Evolutionary conservation across 2,888 invertebrate genomes (phyloP).

Genomic region (Clepsis dumicolana): DNA sequence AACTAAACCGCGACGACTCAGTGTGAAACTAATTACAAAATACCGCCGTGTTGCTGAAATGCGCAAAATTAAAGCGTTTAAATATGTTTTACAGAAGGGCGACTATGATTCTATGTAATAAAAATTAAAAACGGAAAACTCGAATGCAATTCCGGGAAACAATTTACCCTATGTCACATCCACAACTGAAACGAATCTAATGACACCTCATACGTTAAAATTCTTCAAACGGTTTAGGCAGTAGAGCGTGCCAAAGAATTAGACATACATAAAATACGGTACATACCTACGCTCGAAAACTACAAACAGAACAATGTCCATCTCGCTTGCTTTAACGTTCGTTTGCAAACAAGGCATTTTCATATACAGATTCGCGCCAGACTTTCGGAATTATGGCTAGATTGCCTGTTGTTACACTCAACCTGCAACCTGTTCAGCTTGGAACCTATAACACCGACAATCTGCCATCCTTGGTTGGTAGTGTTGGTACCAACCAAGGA

Average conservation of each 20-base stretch:
- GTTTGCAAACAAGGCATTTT: slow-evolving; percentile 9
- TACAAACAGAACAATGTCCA: slow-evolving; percentile 1
- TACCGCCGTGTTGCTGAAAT: slow-evolving; percentile 4
- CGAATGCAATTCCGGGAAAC: too few species aligned
- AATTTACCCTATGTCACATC: too few species aligned
- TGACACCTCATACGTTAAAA: too few species aligned
- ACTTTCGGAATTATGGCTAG: slow-evolving; percentile 19
- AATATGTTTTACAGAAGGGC: slow-evolving; percentile 15
- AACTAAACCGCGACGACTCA: slow-evolving; percentile 7
- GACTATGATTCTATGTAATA: slow-evolving; percentile 1
- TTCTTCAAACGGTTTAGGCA: too few species aligned
- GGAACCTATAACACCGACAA: not conserved
- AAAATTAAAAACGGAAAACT: not conserved
- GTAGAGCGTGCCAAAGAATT: too few species aligned
- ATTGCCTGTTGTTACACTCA: slow-evolving; percentile 32
- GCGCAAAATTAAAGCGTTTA: slow-evolving; percentile 2
- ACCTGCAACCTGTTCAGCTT: too few species aligned
- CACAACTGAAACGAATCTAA: too few species aligned
- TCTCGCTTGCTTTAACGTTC: not conserved
- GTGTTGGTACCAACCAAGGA: too few species aligned
- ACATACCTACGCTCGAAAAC: too few species aligned
- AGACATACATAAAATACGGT: too few species aligned
- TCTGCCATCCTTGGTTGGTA: not conserved
- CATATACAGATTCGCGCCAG: slow-evolving; percentile 17
- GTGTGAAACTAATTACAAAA: slow-evolving; percentile 9